Evolutionary conservation across 1,140 invertebrate genomes (phyloP).

Genomic region (Ctenoplectra terminalis): DNA sequence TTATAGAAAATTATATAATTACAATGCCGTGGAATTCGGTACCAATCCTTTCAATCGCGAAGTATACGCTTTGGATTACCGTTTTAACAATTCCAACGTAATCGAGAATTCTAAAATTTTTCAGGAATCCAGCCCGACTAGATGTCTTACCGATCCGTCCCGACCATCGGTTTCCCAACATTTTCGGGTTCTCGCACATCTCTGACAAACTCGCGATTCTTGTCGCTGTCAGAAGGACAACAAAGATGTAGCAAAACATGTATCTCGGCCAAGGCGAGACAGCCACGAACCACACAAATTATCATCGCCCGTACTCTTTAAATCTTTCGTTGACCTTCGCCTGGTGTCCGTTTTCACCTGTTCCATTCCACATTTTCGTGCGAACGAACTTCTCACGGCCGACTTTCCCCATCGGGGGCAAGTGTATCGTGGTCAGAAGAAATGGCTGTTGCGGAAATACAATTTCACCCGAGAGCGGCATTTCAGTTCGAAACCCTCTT

Average conservation of each 20-base stretch:
- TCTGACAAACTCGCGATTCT: background rate
- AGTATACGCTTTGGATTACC: too few relatives aligned
- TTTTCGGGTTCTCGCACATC: too few relatives aligned
- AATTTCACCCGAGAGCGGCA: constrained; percentile 51
- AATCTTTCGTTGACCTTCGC: too few relatives aligned
- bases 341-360: background rate
- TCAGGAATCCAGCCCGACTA: too few relatives aligned
- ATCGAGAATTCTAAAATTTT: too few relatives aligned
- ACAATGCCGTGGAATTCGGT: too few relatives aligned
- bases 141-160: too few relatives aligned
- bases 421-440: background rate
- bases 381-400: background rate
- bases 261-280: background rate
- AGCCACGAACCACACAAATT: background rate
- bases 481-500: constrained; percentile 56
- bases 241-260: background rate
- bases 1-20: too few relatives aligned
- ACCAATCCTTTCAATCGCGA: too few relatives aligned
- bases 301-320: background rate
- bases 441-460: constrained; percentile 53
- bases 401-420: background rate
- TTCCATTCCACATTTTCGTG: background rate
- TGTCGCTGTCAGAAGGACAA: background rate
- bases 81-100: too few relatives aligned
- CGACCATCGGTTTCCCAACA: too few relatives aligned